These are phyloP conservation scores for Erpornis zantholeuca DNA, from an alignment of 2,113 vertebrate species.

Conservation along the genomic window DNA sequence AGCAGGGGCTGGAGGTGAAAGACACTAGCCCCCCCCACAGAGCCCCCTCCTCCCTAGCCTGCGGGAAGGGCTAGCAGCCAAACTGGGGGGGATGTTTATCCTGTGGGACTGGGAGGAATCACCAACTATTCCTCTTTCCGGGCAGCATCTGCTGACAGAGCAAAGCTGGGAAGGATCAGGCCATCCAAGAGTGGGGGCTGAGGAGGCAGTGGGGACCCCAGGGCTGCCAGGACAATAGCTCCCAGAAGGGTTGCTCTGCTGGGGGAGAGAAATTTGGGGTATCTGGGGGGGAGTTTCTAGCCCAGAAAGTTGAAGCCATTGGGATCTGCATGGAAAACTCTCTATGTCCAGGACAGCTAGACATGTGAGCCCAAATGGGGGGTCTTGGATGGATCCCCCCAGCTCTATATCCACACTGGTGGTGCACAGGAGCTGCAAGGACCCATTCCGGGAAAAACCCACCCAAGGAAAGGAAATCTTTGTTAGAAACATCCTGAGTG, in stretches of 20 bases:
- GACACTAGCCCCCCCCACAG: background rate
- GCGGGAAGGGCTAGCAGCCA: background rate
- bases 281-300: background rate
- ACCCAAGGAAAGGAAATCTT: background rate
- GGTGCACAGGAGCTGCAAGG: background rate
- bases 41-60: background rate
- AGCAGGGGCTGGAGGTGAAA: background rate
- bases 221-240: background rate
- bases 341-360: background rate
- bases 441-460: fast-evolving
- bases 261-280: background rate
- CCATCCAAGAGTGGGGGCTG: background rate
- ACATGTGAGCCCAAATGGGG: background rate
- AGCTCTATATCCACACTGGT: background rate
- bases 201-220: background rate
- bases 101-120: background rate
- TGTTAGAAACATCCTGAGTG: background rate
- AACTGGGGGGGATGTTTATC: background rate
- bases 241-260: background rate
- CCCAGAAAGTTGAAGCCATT: fast-evolving
- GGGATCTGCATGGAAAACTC: background rate
- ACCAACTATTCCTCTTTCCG: background rate
- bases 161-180: background rate
- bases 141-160: fast-evolving
- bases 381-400: background rate